A percentile compares a stretch with the other conserved stretches of the same genome.
Conservation (phyloP, 2,888 invertebrate genomes). For the Chouioia cunea region DNA sequence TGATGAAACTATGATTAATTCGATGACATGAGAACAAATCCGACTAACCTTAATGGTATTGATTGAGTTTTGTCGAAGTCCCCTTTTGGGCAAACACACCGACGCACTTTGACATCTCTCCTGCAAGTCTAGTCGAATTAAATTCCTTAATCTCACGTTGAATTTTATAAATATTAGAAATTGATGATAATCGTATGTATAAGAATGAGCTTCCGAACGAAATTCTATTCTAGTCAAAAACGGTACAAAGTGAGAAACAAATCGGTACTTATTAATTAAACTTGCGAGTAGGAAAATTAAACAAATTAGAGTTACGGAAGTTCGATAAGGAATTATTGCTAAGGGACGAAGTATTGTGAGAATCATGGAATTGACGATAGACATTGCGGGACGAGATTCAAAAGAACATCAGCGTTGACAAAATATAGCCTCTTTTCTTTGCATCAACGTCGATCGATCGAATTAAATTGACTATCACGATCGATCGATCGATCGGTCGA, state of each 20-base stretch:
- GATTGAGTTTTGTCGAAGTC: slow-evolving; percentile 68
- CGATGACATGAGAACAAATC: slow-evolving; percentile 20
- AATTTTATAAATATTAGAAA: too few species aligned
- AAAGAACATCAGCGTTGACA: slow-evolving; percentile 65
- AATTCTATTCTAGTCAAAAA: slow-evolving; percentile 68
- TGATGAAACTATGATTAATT: neutral
- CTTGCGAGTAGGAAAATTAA: slow-evolving; percentile 42
- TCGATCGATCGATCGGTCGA: slow-evolving; percentile 54
- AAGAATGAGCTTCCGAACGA: slow-evolving; percentile 52
- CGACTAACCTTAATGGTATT: slow-evolving; percentile 61
- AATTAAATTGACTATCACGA: slow-evolving; percentile 43
- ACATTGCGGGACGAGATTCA: slow-evolving; percentile 48
- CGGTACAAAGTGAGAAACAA: slow-evolving; percentile 64
- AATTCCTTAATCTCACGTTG: slow-evolving; percentile 27
- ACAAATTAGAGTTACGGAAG: slow-evolving; percentile 36
- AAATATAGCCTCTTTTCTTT: slow-evolving; percentile 68
- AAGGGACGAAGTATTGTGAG: slow-evolving; percentile 16
- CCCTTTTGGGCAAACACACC: slow-evolving; percentile 68
- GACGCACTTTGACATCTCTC: slow-evolving; percentile 64
- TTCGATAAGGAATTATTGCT: slow-evolving; percentile 30
- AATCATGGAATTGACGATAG: slow-evolving; percentile 35
- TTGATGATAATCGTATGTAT: neutral
- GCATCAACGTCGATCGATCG: slow-evolving; percentile 60
- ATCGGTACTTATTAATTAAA: slow-evolving; percentile 64
- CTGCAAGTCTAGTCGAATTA: slow-evolving; percentile 52